Conservation (phyloP, 2,888 invertebrate genomes). For the Hanleya hanleyi region DNA sequence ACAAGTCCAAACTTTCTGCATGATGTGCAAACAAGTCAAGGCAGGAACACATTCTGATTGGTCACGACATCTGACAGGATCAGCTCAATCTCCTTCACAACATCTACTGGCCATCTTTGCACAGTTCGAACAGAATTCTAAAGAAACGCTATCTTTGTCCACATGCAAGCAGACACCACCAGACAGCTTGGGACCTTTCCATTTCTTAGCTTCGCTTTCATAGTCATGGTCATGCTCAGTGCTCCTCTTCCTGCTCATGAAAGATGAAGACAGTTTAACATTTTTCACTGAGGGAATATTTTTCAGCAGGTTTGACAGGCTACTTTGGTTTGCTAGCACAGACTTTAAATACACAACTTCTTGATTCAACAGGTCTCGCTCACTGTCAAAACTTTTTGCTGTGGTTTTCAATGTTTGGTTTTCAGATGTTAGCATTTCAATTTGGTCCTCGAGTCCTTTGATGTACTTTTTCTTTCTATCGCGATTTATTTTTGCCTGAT, state of each 20-base stretch:
- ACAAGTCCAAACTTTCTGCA: no score
- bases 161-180: constrained; percentile 70
- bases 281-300: constrained; percentile 60
- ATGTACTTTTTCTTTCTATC: constrained; percentile 68
- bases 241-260: constrained; percentile 46
- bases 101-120: constrained; percentile 40
- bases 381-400: constrained; percentile 21
- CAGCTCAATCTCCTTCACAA: constrained; percentile 1
- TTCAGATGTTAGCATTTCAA: constrained; percentile 44
- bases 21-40: no score
- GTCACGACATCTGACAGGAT: no score
- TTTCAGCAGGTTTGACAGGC: constrained; percentile 57
- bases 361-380: constrained; percentile 47
- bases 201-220: constrained; percentile 12
- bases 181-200: constrained; percentile 17
- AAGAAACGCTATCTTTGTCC: constrained; percentile 53
- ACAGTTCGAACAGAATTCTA: constrained; percentile 67
- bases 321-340: constrained; percentile 68
- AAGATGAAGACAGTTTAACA: constrained; percentile 53
- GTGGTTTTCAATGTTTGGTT: constrained; percentile 46
- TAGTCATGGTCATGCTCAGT: constrained; percentile 57
- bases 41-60: no score
- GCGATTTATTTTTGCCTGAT: constrained; percentile 63
- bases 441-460: constrained; percentile 55
- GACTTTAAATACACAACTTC: constrained; percentile 65